Evolutionary conservation across 2,888 invertebrate species (phyloP), one percentile per base, ranked within the genome.

Genomic region (Pinctada fucata): DNA sequence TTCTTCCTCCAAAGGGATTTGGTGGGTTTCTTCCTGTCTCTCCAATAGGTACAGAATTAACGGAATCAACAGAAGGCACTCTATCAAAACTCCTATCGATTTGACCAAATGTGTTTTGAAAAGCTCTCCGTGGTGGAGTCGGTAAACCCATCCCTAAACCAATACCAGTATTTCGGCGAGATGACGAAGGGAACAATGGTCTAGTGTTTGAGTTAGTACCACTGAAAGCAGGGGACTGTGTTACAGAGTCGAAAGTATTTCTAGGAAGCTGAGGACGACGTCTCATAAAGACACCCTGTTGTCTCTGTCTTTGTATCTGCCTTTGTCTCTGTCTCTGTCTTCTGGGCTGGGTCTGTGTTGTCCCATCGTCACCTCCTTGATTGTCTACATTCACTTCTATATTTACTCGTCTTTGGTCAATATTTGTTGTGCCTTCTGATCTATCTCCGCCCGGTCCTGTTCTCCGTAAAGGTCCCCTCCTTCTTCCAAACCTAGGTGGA

Each of bases 351-450:
- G 47, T 3, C n/a, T 72, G 52, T 8, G 72, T 58, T 13, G 51
- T 16, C 8, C 58, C 45, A 31, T n/a, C 45, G 47, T 50, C 51
- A 31, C 51, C 45, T 31, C 52, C 72, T 45, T 50, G 72, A 58
- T 52, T 72, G 47, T 72, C 47, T 52, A 72, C 72, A 45, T 72
- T 72, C 52, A 72, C 72, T 31, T 72, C 72, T 16, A 72, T 72
- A 3, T 72, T 72, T 16, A 72, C 72, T 10, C 51, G 50, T 16
- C 72, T 51, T 52, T 72, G 72, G 5, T 72, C 52, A 52, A 72
- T 72, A 58, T 58, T 58, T 58, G 58, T 58, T 58, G 58, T 58
- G 6, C 13, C 8, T 10, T 58, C 58, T 31, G 31, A 31, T 31
- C 31, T 31, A 31, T 31, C 31, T 31, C 31, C 31, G 31, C 31